Conservation (phyloP, 2,797 vertebrate genomes). For the Yasuhikotakia modesta region DNA sequence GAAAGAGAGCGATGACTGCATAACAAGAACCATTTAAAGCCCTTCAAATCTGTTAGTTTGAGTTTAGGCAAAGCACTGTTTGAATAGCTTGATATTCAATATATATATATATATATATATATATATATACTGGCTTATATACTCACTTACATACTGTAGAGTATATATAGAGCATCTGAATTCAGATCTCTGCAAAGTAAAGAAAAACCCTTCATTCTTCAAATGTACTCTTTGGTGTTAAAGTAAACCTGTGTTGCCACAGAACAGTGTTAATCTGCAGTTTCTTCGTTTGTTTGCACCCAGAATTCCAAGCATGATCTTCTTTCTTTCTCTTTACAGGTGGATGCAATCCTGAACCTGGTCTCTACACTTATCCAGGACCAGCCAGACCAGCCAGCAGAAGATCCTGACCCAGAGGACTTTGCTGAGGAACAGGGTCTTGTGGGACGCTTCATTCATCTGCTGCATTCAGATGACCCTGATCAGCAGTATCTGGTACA, state of each 20-base stretch:
- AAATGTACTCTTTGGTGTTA: neutral
- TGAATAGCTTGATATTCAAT: neutral
- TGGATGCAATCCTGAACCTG: slow-evolving; percentile 93
- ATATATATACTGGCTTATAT: too few species aligned
- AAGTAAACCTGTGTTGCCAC: neutral
- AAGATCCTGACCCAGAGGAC: slow-evolving; percentile 96
- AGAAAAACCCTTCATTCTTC: neutral
- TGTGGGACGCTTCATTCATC: slow-evolving; percentile 95
- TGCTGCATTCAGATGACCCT: slow-evolving; percentile 91
- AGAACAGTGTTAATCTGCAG: neutral
- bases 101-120: too few species aligned
- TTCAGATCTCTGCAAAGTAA: neutral
- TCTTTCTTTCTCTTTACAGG: slow-evolving; percentile 71
- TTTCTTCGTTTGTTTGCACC: neutral
- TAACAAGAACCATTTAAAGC: neutral
- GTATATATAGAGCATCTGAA: neutral
- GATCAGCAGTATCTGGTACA: slow-evolving; percentile 95
- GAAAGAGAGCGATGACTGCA: neutral
- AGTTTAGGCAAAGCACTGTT: neutral
- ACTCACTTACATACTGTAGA: neutral
- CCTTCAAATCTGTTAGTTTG: neutral
- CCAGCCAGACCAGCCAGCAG: slow-evolving; percentile 94
- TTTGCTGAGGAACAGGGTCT: slow-evolving; percentile 98
- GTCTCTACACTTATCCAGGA: slow-evolving; percentile 95
- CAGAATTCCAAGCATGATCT: neutral